Base-by-base conservation (phyloP, 1,140 invertebrate genomes). In the Oreohelix idahoensis region DNA sequence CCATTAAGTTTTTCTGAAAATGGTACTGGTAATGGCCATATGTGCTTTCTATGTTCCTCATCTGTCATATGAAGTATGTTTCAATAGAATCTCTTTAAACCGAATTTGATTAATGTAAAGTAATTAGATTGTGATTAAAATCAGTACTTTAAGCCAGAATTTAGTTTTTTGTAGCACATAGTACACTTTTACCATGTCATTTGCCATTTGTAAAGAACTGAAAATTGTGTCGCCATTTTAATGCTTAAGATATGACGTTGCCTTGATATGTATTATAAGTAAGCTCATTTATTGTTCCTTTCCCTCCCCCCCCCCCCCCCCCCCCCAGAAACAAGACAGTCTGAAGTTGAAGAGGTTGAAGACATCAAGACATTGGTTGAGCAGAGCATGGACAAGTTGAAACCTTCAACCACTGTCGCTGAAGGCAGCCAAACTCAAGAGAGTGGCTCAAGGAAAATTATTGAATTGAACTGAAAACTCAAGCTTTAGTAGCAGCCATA, bases 351-450 rank as follows among this genome's bases (percentile, higher is more conserved):
- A 20, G 58, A 66, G 13, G 63, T 79, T n/a, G 29, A 45, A 35
- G 63, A 66, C 20, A 69, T 79, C 78, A 79, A 79, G 63, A 15
- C 78, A 38, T 32, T 42, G 26, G 63, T 79, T 32, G 78, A 79
- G 51, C 5, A 63, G 29, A 78, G 58, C 58, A 29, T 78, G 11
- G 51, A 53, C 38, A 78, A 53, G 15, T 17, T 78, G 15, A 51
- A 63, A n/a, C 45, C 76, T 58, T 13, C 45, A 8, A 63, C 4
- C 29, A 53, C 2, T 15, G 51, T 32, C 4, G 10, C 10, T 71
- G 38, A 36, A 36, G 69, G 20, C 1, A 58, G 20, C 20, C 15
- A 20, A 11, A 58, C 1, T 58, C 10, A 58, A 15, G 10, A 2
- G 10, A 58, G 5, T 4, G 5, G 1, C 2, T 20, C 15, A 4